phyloP scores from a whole-genome alignment of 1,140 invertebrate species.

The Gonioctena quinquepunctata region DNA sequence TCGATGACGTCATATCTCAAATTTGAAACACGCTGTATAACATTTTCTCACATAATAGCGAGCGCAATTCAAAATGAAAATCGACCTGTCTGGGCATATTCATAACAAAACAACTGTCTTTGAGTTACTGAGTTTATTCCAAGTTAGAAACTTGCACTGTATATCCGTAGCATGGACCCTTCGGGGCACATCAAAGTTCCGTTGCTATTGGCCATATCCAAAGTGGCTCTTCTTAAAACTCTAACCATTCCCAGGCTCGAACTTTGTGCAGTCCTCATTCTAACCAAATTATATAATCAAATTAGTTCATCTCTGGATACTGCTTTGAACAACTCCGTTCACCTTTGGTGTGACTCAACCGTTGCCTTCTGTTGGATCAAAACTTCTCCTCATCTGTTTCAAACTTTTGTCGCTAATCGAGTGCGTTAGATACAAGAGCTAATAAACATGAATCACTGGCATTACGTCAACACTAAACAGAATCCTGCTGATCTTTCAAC shows the following conservation, averaged over 20 bases:
- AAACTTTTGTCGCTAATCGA: constrained; percentile 23
- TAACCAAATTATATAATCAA: neutral
- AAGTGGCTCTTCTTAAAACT: neutral
- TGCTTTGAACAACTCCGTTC: neutral
- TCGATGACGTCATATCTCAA: too few species aligned
- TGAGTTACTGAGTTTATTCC: too few species aligned
- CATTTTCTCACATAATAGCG: too few species aligned
- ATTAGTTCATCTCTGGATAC: neutral
- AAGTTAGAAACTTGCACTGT: too few species aligned
- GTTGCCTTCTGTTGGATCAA: constrained; percentile 31
- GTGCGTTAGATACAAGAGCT: constrained; percentile 12
- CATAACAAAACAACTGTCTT: too few species aligned
- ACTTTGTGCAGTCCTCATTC: neutral
- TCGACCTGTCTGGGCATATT: too few species aligned
- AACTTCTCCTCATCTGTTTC: constrained; percentile 11
- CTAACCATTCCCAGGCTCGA: neutral
- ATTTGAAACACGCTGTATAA: too few species aligned
- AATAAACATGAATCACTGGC: neutral
- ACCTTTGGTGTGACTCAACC: neutral
- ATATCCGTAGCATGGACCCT: too few species aligned
- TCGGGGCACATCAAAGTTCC: too few species aligned
- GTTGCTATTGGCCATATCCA: too few species aligned
- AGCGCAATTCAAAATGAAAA: too few species aligned
- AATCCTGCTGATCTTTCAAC: constrained; percentile 16
- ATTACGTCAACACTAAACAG: neutral